Conservation (phyloP, 2,797 vertebrate genomes). For the Craterocephalus amniculus region DNA sequence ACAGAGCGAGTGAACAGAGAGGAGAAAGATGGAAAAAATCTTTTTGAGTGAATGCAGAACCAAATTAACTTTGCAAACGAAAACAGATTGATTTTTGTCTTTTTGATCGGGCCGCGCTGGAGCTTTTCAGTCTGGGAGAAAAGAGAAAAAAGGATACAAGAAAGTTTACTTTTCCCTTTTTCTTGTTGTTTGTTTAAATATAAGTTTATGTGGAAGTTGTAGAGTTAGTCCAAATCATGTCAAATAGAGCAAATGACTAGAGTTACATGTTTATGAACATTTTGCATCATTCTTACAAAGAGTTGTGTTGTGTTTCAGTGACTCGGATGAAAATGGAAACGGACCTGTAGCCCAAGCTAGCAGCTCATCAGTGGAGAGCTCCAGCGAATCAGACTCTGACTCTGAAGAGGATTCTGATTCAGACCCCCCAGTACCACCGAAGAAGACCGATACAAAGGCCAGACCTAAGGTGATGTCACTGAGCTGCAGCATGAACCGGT, state of each 20-base stretch:
- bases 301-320: conserved; percentile 53
- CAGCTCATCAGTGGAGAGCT: conserved; percentile 81
- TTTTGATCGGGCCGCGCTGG: conserved; percentile 24
- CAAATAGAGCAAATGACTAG: neutral
- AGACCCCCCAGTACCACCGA: conserved; percentile 64
- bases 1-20: conserved; percentile 61
- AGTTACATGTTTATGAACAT: neutral
- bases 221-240: neutral
- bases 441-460: conserved; percentile 39
- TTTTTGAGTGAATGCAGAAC: conserved; percentile 77
- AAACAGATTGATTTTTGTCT: conserved; percentile 68
- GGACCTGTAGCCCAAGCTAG: conserved; percentile 67
- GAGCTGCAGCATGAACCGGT: neutral
- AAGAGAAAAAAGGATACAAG: neutral
- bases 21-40: conserved; percentile 62
- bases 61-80: conserved; percentile 81
- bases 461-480: conserved; percentile 62
- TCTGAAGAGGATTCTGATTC: conserved; percentile 82
- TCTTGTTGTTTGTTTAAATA: conserved; percentile 3
- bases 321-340: conserved; percentile 70
- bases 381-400: conserved; percentile 79
- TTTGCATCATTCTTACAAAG: neutral
- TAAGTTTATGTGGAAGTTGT: neutral
- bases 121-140: conserved; percentile 18
- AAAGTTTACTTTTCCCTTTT: conserved; percentile 9